Evolutionary conservation across 2,113 vertebrate species (phyloP), one percentile per base, ranked within the genome.

Genomic region (Zosterops japonicus): DNA sequence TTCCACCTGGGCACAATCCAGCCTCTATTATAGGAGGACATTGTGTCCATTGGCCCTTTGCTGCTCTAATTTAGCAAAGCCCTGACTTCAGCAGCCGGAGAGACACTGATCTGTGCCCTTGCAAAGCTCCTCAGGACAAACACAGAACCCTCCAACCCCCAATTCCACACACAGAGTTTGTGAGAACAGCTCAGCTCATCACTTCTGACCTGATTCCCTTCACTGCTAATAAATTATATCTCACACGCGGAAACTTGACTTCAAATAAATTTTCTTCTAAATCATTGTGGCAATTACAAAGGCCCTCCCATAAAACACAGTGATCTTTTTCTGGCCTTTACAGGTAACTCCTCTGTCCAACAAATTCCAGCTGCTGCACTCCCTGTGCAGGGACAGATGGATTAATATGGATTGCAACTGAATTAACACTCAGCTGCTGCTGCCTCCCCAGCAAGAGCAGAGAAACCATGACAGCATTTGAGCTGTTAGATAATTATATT

Each of bases 1-100:
- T 11, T 27, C 31, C 29, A 27, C 1, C 0, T 0, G 12, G 33
- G 50, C 11, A 6, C 35, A 74, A 28, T 9, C 23, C 5, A 1
- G 9, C 44, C 53, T 11, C 14, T 5, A 8, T 16, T 2, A 33
- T 5, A 2, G 33, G 29, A 21, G 24, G 20, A 33, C 21, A 5
- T 9, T 6, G 3, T 21, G 14, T 21, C 19, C 59, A 53, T 31
- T 8, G 28, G 36, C 36, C 87, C 35, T 68, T 25, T 22, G 57
- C 57, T 13, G 2, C 65, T 75, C 14, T 11, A 5, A 19, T 29
- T 9, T 2, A 22, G 39, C 71, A 83, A 50, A 41, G 39, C 29
- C 35, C 55, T 71, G n/a, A n/a, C 28, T 68, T 28, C 39, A 56
- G 7, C 59, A 53, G 41, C 83, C 50, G 55, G 23, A 49, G 28